phyloP scores from a whole-genome alignment of 2,888 invertebrate species.

The Amphipoea oculea region DNA sequence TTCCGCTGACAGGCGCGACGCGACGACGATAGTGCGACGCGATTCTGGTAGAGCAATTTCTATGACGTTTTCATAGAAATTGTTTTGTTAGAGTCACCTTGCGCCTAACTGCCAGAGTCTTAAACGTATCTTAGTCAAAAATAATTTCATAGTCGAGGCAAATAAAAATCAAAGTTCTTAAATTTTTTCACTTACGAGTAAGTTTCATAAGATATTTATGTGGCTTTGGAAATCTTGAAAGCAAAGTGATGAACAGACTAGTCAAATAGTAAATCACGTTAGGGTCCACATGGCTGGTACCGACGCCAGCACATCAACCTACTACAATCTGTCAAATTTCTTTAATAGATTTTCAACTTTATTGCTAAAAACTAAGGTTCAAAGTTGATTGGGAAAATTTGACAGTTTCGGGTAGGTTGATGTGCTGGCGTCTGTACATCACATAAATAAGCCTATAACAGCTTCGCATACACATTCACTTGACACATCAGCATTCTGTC shows the following conservation, averaged over 20 bases:
- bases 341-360: no score
- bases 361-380: no score
- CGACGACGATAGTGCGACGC: not conserved
- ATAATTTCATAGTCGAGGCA: no score
- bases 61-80: no score
- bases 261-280: slow-evolving; percentile 29
- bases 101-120: no score
- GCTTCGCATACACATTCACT: slow-evolving; percentile 53
- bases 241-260: not conserved
- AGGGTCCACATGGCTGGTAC: slow-evolving; percentile 41
- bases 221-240: not conserved
- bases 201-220: not conserved
- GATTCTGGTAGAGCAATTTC: not conserved
- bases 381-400: no score
- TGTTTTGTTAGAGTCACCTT: no score
- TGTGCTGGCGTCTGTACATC: not conserved
- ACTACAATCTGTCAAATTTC: no score
- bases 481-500: slow-evolving; percentile 61
- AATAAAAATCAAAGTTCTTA: not conserved
- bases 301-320: no score
- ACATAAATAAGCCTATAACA: slow-evolving; percentile 58
- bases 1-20: no score
- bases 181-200: not conserved
- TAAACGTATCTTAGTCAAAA: not conserved
- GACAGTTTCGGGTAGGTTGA: no score